Conservation (phyloP, 2,113 vertebrate species). For the Hydrochoerus hydrochaeris region DNA sequence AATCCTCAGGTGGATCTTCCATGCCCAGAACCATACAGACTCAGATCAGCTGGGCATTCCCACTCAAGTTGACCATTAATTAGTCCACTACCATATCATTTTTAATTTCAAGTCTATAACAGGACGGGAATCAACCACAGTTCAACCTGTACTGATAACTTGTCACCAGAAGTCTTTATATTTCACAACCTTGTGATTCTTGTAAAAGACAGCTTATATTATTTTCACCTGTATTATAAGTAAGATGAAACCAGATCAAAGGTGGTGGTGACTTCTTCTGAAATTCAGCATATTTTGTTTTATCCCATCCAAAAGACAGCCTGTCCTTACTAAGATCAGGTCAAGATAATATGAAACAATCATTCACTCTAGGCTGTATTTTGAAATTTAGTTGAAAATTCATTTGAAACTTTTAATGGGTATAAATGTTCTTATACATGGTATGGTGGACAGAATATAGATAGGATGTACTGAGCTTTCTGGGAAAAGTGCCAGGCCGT, state of each 20-base stretch:
- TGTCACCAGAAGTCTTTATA: conserved; percentile 14
- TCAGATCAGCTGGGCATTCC: neutral
- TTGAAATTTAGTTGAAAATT: conserved; percentile 68
- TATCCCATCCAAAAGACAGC: conserved; percentile 57
- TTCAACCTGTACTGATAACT: neutral
- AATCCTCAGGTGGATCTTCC: neutral
- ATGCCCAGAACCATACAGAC: neutral
- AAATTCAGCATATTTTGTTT: conserved; percentile 71
- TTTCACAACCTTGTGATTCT: neutral
- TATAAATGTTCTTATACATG: conserved; percentile 11
- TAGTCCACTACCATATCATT: neutral
- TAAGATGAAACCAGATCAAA: conserved; percentile 77
- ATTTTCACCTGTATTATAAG: conserved; percentile 44
- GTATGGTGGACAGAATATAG: neutral
- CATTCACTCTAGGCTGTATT: conserved; percentile 35
- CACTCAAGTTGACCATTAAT: neutral
- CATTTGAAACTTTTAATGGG: conserved; percentile 67
- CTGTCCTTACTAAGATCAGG: conserved; percentile 75
- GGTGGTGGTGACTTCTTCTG: conserved; percentile 47
- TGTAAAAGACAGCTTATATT: conserved; percentile 22
- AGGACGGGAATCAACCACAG: neutral
- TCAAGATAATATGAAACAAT: conserved; percentile 63
- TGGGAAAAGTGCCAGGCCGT: conserved; percentile 35
- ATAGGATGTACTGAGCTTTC: neutral
- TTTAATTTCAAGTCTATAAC: neutral